phyloP scores from a whole-genome alignment of 2,797 vertebrate species.

The Catharus ustulatus region DNA sequence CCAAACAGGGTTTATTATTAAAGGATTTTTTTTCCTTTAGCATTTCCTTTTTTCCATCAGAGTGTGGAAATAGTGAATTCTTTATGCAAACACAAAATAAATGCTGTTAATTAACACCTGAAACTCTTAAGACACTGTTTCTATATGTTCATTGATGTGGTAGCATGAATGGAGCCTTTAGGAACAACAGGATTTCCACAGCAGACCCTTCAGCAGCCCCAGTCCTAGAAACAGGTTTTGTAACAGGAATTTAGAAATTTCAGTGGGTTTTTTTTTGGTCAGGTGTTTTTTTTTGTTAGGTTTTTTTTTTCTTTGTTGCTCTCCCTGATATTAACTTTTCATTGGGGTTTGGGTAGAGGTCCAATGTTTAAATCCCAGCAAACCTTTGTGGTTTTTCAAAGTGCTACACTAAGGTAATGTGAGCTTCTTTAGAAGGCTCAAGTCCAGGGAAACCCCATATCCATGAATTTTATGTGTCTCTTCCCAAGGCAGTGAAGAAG shows the following conservation, averaged over 20 bases:
- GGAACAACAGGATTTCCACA: not conserved
- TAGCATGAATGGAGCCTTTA: not conserved
- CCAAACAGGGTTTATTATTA: not conserved
- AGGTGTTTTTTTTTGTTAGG: too few species aligned
- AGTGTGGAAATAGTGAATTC: not conserved
- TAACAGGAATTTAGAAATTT: not conserved
- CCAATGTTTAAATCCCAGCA: not conserved
- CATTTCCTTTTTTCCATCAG: not conserved
- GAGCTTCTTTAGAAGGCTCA: not conserved
- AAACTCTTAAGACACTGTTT: not conserved
- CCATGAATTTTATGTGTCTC: not conserved
- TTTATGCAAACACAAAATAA: not conserved
- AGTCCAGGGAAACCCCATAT: not conserved
- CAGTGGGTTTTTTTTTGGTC: too few species aligned
- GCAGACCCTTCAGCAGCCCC: not conserved
- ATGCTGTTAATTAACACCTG: not conserved
- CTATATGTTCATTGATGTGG: not conserved
- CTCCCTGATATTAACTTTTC: not conserved
- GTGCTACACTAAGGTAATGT: accelerated
- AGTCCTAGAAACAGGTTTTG: not conserved
- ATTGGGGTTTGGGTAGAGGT: not conserved
- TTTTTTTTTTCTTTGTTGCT: not conserved
- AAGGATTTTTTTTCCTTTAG: not conserved
- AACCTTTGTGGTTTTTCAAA: not conserved
- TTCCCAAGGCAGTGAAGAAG: not conserved